Base-by-base conservation (phyloP, 2,797 vertebrate species). In the Lerista edwardsae region DNA sequence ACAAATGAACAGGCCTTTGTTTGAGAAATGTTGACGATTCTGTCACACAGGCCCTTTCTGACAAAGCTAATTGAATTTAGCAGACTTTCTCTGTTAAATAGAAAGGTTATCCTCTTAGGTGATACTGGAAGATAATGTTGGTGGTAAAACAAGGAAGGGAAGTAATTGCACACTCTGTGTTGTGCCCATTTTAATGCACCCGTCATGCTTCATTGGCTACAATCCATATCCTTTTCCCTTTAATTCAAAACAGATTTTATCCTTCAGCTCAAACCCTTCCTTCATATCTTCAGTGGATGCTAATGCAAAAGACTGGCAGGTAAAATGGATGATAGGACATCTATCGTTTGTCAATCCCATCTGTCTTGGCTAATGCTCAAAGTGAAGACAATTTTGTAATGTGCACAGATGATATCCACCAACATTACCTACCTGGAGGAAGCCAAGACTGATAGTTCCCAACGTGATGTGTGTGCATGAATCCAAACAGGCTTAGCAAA, bases 181-280 rank as follows among this genome's bases (percentile, higher is more conserved):
- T 84, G 68, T 55, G 72, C 85, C 1, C 36, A 87, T 87, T 90
- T 67, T 77, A 74, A 36, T 80, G 55, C 68, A 75, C 15, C 83
- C 6, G 27, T 87, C 90, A 90, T 83, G 19, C 47, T 88, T 89
- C 85, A 81, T 79, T 88, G 75, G 59, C 71, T 67, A 67, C 44
- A 25, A 88, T 1, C 8, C 12, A 15, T 85, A 92, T 89, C 69
- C 64, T 84, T 88, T 92, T 72, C 76, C 82, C 39, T 84, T 80
- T 91, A 85, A 92, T 85, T 87, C 84, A 78, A 91, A 93, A 12
- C 84, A 90, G 79, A 34, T 29, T 59, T 88, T 85, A 59, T 65
- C 6, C 17, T 21, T 6, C 3, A 75, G 2, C 79, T 82, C 71
- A 86, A 90, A 65, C 4, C 29, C 83, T 91, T 86, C 82, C 72